These are phyloP conservation scores for Tenthredo amoena DNA, from an alignment of 2,888 invertebrate genomes.

Conservation along the genomic window DNA sequence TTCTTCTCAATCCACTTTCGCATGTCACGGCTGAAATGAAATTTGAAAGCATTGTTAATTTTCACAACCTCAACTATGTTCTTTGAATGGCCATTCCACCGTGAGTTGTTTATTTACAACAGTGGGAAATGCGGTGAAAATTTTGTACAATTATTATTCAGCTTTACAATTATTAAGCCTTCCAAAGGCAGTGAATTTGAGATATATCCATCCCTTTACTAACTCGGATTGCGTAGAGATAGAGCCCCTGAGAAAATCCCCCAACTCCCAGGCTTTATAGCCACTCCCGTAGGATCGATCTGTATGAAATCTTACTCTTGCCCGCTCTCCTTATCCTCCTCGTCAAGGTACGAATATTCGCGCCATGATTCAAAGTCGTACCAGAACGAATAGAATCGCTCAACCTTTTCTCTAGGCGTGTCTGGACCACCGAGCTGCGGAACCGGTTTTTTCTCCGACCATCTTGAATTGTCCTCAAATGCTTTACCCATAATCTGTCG, in stretches of 20 bases:
- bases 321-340: slow-evolving; percentile 99
- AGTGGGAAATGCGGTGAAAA: background rate
- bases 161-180: background rate
- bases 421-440: slow-evolving; percentile 90
- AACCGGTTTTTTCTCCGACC: slow-evolving; percentile 94
- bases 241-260: background rate
- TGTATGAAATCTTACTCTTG: slow-evolving; percentile 82
- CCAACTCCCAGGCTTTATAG: background rate
- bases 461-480: slow-evolving; percentile 90
- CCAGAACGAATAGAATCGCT: slow-evolving; percentile 98
- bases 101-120: background rate
- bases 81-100: background rate
- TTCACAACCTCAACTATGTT: background rate
- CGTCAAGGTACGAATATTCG: slow-evolving; percentile 98
- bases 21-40: slow-evolving; percentile 87
- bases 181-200: background rate
- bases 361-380: slow-evolving; percentile 99
- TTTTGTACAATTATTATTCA: background rate
- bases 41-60: background rate
- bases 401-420: slow-evolving; percentile 91
- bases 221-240: background rate
- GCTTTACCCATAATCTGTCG: slow-evolving; percentile 78
- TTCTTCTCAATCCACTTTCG: slow-evolving; percentile 99
- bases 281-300: background rate
- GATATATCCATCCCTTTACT: background rate